These are phyloP conservation scores for Ectobius pallidus DNA, from an alignment of 2,888 invertebrate species.

Conservation along the genomic window DNA sequence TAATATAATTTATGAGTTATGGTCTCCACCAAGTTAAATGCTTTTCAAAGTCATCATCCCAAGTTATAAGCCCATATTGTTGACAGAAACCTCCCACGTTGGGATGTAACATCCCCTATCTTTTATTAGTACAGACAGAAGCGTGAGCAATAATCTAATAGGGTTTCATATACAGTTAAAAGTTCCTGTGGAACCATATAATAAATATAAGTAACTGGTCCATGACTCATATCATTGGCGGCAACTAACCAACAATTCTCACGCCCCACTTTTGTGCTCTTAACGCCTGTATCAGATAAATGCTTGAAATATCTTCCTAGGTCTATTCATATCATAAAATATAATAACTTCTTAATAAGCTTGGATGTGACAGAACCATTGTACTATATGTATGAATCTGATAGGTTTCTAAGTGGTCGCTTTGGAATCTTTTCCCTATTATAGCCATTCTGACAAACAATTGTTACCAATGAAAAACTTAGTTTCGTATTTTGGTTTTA, in stretches of 20 bases:
- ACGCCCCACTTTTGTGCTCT: background rate
- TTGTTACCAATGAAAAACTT: too few species aligned
- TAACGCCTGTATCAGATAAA: too few species aligned
- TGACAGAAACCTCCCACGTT: slow-evolving; percentile 17
- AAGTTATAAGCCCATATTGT: slow-evolving; percentile 21
- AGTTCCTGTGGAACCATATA: background rate
- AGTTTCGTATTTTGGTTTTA: too few species aligned
- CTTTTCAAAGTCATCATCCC: slow-evolving; percentile 21
- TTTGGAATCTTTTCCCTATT: too few species aligned
- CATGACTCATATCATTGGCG: background rate
- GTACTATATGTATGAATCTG: too few species aligned
- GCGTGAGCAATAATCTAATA: slow-evolving; percentile 20
- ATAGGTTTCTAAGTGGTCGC: too few species aligned
- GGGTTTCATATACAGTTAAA: slow-evolving; percentile 13
- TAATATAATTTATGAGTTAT: too few species aligned
- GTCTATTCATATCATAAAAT: too few species aligned
- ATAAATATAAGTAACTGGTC: background rate
- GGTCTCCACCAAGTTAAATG: slow-evolving; percentile 24
- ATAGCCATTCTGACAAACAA: too few species aligned
- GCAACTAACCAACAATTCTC: background rate
- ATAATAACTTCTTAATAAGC: too few species aligned
- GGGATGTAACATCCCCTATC: background rate
- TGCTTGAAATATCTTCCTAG: too few species aligned
- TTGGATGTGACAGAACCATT: too few species aligned
- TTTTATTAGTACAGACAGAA: background rate